Conservation (phyloP, 2,113 vertebrate genomes). For the Saccopteryx bilineata region DNA sequence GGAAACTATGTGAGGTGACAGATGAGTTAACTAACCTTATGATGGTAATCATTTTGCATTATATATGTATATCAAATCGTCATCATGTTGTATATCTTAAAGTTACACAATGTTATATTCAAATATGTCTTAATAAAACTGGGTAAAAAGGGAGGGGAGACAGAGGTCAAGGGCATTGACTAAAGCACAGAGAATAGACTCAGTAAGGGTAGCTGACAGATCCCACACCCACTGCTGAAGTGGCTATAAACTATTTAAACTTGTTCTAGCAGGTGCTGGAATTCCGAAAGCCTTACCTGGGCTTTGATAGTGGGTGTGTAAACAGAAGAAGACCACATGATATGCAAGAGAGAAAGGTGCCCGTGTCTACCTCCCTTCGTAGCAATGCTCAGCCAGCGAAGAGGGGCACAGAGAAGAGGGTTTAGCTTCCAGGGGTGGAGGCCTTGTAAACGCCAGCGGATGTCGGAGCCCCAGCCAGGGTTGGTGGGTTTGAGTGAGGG, state of each 20-base stretch:
- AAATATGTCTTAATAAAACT: neutral
- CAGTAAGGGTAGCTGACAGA: neutral
- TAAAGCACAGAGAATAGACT: neutral
- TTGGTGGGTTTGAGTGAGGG: neutral
- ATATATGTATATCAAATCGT: neutral
- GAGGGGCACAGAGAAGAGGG: neutral
- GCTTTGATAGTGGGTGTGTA: neutral
- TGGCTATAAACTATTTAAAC: neutral
- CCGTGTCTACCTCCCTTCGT: neutral
- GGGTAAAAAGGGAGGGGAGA: no score
- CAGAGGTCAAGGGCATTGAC: neutral
- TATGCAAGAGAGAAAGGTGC: neutral
- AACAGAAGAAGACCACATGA: neutral
- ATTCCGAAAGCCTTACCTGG: neutral
- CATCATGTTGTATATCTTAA: neutral
- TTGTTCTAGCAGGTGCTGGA: neutral
- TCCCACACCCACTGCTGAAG: neutral
- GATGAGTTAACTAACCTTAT: neutral
- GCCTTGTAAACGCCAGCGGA: neutral
- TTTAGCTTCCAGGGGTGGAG: neutral
- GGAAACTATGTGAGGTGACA: neutral
- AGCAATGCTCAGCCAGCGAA: neutral
- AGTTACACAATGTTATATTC: neutral
- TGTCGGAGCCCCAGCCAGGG: neutral
- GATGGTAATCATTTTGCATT: neutral